Conservation (phyloP, 2,113 vertebrate genomes). For the Hemibagrus wyckioides region DNA sequence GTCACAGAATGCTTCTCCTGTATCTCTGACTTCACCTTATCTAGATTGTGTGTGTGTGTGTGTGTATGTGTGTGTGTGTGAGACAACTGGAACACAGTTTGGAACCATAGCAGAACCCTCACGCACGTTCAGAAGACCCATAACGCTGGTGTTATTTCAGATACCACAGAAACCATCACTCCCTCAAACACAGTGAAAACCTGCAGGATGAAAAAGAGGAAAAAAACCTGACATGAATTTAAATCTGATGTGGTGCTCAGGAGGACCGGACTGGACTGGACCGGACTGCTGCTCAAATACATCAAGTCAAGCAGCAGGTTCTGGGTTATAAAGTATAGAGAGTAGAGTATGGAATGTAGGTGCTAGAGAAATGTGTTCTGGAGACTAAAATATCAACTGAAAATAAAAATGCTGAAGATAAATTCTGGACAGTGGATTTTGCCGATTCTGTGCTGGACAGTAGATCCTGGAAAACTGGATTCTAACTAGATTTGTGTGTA, state of each 20-base stretch:
- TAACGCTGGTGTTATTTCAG: slow-evolving; percentile 7
- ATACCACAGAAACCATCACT: neutral
- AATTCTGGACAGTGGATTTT: neutral
- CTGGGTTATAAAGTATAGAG: neutral
- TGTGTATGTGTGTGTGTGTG: slow-evolving; percentile 8
- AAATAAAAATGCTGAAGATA: neutral
- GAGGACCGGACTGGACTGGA: neutral
- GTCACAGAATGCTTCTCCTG: neutral
- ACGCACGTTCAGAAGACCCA: slow-evolving; percentile 1
- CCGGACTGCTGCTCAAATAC: no score
- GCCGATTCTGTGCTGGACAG: neutral
- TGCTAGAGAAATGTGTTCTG: neutral
- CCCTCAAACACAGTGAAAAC: neutral
- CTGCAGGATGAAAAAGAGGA: neutral
- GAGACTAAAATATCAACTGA: neutral
- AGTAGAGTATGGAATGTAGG: neutral
- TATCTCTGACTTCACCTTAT: neutral
- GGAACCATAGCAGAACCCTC: neutral
- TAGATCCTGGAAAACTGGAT: neutral
- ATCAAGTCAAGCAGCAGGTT: neutral
- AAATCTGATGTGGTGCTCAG: neutral
- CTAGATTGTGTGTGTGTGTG: slow-evolving; percentile 10
- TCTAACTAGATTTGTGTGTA: no score
- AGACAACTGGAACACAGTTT: neutral
- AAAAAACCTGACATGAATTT: neutral